phyloP scores from a whole-genome alignment of 2,888 invertebrate genomes.

The Zygogramma bicolorata region DNA sequence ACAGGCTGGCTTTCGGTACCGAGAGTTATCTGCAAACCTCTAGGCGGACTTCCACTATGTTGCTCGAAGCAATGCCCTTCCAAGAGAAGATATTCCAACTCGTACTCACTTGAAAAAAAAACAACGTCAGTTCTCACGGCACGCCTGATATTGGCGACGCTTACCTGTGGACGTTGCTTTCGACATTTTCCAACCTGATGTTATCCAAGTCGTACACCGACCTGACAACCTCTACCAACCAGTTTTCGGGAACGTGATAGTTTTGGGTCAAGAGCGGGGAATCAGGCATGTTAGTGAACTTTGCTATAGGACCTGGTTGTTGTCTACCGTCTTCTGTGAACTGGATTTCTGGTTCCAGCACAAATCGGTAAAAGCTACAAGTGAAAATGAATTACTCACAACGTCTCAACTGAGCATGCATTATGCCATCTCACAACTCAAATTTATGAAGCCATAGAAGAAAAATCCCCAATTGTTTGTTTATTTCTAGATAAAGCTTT shows the following conservation, averaged over 20 bases:
- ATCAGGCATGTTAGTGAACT: constrained; percentile 90
- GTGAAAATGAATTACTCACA: too few relatives aligned
- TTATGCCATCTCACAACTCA: too few relatives aligned
- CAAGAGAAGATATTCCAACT: constrained; percentile 91
- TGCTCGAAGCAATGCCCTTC: constrained; percentile 98
- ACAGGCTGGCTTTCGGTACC: constrained; percentile 85
- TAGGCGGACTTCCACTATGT: constrained; percentile 90
- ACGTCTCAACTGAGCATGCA: too few relatives aligned
- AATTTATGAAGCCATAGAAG: too few relatives aligned
- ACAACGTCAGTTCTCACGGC: neutral
- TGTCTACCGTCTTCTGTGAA: constrained; percentile 80
- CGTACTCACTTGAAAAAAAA: constrained; percentile 85
- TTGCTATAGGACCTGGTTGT: constrained; percentile 82
- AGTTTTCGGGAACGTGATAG: constrained; percentile 93
- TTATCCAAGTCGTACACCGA: constrained; percentile 98
- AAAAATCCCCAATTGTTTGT: too few relatives aligned
- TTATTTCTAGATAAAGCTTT: too few relatives aligned
- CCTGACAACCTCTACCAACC: constrained; percentile 93
- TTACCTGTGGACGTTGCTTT: constrained; percentile 86
- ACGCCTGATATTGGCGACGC: constrained; percentile 10
- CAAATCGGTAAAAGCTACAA: constrained; percentile 94
- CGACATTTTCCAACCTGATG: constrained; percentile 93
- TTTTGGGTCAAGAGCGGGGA: constrained; percentile 92
- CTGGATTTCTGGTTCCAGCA: constrained; percentile 89
- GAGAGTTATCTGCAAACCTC: constrained; percentile 96